Base-by-base conservation (phyloP, 35 echinoderm and acorn worm species). In the Ptychodera flava region DNA sequence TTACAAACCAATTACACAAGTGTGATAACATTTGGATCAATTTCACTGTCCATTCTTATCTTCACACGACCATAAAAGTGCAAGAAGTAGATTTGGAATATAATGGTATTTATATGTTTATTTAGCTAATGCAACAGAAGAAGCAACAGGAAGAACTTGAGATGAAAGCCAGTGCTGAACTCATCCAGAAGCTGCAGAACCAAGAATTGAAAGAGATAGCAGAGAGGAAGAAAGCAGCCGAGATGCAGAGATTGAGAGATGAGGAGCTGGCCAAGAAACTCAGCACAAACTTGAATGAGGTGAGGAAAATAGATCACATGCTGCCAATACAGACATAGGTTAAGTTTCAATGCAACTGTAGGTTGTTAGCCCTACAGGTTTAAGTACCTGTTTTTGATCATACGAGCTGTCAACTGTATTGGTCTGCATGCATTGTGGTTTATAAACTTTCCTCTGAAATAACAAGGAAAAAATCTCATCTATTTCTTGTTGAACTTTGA, bases 201-300 rank as follows among this genome's bases (percentile, higher is more conserved):
- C 85, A 94, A 77, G 92, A 94, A 76, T 81, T 90, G 1, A 31
- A 81, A 64, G 33, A 81, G 36, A 84, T 80, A 85, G 92, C 90
- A 76, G 64, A 88, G 78, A 36, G 87, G 35, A 34, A 79, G 79
- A 81, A 90, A n/a, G 85, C 88, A 83, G 32, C 83, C 32, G 80
- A 85, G 28, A 82, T 16, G 29, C 89, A 83, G 31, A 38, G 86
- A 38, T 31, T 80, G n/a, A 30, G 84, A 31, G 92, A 94, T 85
- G 92, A 90, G 31, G 85, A 90, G 31, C 36, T 94, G 32, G 92
- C 92, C 2, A 80, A 89, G n/a, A 90, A 88, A 28, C 81, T 94
- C 1, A 85, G 77, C 36, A 36, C 78, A 29, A 22, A 36, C 29
- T 16, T 87, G 0, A 35, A 87, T 29, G 75, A 87, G 85, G 85